Evolutionary conservation across 2,113 vertebrate genomes (phyloP), one percentile per base, ranked within the genome.

Genomic region (Alligator mississippiensis): DNA sequence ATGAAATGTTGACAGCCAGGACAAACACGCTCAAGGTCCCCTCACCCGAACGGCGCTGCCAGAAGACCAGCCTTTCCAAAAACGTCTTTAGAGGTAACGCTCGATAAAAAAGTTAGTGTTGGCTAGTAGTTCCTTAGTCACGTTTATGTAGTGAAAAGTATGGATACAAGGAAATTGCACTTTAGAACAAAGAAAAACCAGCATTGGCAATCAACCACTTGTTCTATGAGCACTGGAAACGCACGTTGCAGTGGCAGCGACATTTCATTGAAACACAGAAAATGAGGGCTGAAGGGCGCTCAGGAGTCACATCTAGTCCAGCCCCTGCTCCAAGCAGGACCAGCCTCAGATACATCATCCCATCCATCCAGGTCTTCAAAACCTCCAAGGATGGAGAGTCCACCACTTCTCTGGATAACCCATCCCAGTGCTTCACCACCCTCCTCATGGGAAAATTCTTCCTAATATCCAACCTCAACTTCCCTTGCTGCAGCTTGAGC

Each of bases 101-200:
- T 10, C 77, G 28, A 4, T 8, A 13, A 3, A 3, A 13, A 18
- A 27, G 54, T 4, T 0, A 16, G 58, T 0, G 0, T 19, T 19
- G 9, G n/a, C 34, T 1, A 60, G 11, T 2, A 1, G 12, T 79
- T 5, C 76, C 77, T 63, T 57, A 25, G 58, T 2, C 18, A 1
- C n/a, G 0, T 18, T 16, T 18, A 1, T 0, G 2, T 0, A n/a
- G 3, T 6, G 54, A 6, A 47, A 18, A 0, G 4, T 9, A 4
- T 4, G 47, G 19, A 1, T 0, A 8, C 24, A 47, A 3, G 25
- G 5, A 76, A 87, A 87, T 2, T 16, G 0, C 61, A 34, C 74
- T 27, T 22, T 1, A 11, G 86, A 58, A 62, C 30, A 62, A 77
- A 14, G n/a, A n/a, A 30, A 64, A 13, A 0, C 10, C 63, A 25